Conservation (phyloP, 2,888 invertebrate species). For the Dynastes maya region DNA sequence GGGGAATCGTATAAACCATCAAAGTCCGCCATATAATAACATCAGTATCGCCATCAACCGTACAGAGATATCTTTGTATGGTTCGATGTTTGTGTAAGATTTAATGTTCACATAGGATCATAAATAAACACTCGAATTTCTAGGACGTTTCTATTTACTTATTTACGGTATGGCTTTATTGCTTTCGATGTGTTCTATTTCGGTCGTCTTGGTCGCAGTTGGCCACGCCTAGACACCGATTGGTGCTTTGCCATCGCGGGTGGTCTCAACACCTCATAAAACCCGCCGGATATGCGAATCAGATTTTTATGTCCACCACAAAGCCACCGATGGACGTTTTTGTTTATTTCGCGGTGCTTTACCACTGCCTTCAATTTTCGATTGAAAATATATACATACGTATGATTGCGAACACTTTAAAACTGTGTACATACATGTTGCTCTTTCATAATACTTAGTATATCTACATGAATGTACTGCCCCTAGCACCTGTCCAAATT, state of each 20-base stretch:
- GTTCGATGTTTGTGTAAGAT: conserved; percentile 62
- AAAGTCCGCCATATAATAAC: conserved; percentile 34
- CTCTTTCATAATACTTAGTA: neutral
- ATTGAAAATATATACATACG: neutral
- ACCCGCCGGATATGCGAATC: conserved; percentile 60
- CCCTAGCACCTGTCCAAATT: too few species aligned
- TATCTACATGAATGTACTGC: too few species aligned
- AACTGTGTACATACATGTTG: neutral
- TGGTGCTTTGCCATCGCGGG: conserved; percentile 57
- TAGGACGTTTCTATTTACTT: conserved; percentile 70
- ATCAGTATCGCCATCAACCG: conserved; percentile 30
- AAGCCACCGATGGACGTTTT: conserved; percentile 40
- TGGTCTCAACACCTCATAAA: conserved; percentile 64
- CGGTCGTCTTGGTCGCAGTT: conserved; percentile 57
- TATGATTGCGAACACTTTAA: neutral
- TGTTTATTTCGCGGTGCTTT: conserved; percentile 41
- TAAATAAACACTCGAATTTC: conserved; percentile 70
- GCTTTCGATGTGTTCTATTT: conserved; percentile 67
- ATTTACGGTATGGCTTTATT: conserved; percentile 68
- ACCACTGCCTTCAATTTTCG: neutral
- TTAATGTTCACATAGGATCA: conserved; percentile 67
- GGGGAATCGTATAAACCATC: conserved; percentile 51
- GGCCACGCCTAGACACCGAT: conserved; percentile 47
- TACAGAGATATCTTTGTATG: conserved; percentile 58
- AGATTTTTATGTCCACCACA: conserved; percentile 49